Evolutionary conservation across 2,888 invertebrate genomes (phyloP).

Genomic region (Hypsopygia costalis): DNA sequence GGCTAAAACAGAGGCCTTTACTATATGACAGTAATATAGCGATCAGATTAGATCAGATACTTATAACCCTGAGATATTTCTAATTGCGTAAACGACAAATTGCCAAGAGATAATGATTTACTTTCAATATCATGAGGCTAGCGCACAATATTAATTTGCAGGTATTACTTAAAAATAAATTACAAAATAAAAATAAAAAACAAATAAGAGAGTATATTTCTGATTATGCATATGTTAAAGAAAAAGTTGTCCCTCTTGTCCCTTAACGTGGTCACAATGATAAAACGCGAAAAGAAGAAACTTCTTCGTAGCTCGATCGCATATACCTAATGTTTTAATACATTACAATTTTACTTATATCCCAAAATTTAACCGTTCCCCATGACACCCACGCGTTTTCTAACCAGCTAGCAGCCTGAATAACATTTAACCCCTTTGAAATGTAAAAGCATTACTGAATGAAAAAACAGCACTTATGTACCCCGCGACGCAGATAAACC

Average conservation of each 20-base stretch:
- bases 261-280: no score
- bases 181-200: no score
- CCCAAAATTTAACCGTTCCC: constrained; percentile 38
- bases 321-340: no score
- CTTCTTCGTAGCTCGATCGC: no score
- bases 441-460: constrained; percentile 81
- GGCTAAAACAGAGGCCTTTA: not conserved
- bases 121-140: constrained; percentile 22
- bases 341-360: not conserved
- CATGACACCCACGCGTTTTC: constrained; percentile 74
- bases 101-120: constrained; percentile 11
- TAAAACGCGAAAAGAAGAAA: no score
- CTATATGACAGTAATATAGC: not conserved
- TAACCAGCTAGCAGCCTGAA: constrained; percentile 73
- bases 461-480: constrained; percentile 81
- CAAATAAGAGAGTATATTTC: no score
- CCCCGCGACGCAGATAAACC: constrained; percentile 79
- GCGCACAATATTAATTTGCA: not conserved
- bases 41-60: not conserved
- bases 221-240: not conserved
- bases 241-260: no score
- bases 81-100: constrained; percentile 2
- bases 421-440: constrained; percentile 80
- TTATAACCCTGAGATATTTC: not conserved
- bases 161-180: not conserved